These are phyloP conservation scores for Pentalonia nigronervosa DNA, from an alignment of 1,140 invertebrate genomes.

Conservation along the genomic window DNA sequence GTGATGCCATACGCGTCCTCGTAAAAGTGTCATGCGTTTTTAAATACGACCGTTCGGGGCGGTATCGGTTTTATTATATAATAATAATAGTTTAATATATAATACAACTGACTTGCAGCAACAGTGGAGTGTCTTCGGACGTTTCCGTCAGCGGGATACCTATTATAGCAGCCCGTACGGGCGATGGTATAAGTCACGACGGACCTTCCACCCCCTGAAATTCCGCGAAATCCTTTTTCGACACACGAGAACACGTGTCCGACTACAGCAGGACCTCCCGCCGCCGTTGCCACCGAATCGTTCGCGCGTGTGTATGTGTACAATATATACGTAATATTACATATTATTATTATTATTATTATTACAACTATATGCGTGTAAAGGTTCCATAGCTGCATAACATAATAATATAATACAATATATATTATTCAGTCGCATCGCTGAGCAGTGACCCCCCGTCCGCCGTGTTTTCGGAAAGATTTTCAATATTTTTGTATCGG, in stretches of 20 bases:
- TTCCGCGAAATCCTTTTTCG: constrained; percentile 38
- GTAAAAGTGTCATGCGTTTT: neutral
- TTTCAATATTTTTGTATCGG: neutral
- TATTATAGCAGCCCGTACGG: neutral
- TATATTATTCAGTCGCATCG: neutral
- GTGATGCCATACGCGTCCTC: neutral
- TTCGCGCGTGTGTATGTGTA: neutral
- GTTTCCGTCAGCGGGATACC: neutral
- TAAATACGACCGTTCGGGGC: neutral
- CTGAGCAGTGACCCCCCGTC: too few relatives aligned
- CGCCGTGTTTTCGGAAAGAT: neutral
- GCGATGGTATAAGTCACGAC: neutral
- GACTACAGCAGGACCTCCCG: constrained; percentile 12
- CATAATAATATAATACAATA: neutral
- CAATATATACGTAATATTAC: neutral
- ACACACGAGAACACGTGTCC: constrained; percentile 18
- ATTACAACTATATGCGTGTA: neutral
- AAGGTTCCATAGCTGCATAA: neutral
- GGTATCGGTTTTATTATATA: neutral
- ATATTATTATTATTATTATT: constrained; percentile 13
- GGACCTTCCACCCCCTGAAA: neutral
- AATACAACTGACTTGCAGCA: neutral
- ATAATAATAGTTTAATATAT: too few relatives aligned
- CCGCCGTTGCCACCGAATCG: neutral
- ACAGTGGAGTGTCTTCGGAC: neutral